Base-by-base conservation (phyloP, 2,888 invertebrate genomes). In the Pseudococcus jackbeardsleyi region DNA sequence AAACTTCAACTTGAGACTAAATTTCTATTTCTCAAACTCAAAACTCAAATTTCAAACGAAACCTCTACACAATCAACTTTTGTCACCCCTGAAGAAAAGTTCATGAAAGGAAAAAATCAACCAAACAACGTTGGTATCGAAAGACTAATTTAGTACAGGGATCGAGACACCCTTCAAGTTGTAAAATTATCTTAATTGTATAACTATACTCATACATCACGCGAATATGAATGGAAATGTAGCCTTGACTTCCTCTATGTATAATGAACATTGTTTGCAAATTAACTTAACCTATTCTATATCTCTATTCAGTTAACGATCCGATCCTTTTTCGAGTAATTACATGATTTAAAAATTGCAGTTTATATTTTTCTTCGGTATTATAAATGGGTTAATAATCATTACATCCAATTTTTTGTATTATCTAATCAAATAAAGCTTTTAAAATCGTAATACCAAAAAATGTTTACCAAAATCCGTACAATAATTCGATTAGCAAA, bases 261-360 rank as follows among this genome's bases (percentile, higher is more conserved):
- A 68, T 26, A 26, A 68, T 68, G 68, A 68, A 68, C 68, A 68
- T 68, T 68, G 68, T 68, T 68, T 68, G 68, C 68, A 68, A 68
- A 68, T 68, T 68, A 68, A 68, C 22, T 68, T 68, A 26, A 68
- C 68, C 26, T 68, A 68, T 68, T 26, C 26, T 1, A 26, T n/a
- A 68, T 15, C 48, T 26, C 8, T 68, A 68, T 11, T 68, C 12
- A 11, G 26, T 68, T 68, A 8, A 68, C 26, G 15, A 68, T 68
- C 26, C 26, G 15, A 68, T 68, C 26, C 22, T 68, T 68, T 68
- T 68, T 68, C 68, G 26, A 26, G 3, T 68, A 12, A 68, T 68
- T 68, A 59, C 59, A 19, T 59, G 15, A 68, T 68, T 68, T 68
- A 26, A 68, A 68, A 26, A 68, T n/a, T 17, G 6, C 59, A 1